These are phyloP conservation scores for Monochamus saltuarius DNA, from an alignment of 1,140 invertebrate species.

Conservation along the genomic window DNA sequence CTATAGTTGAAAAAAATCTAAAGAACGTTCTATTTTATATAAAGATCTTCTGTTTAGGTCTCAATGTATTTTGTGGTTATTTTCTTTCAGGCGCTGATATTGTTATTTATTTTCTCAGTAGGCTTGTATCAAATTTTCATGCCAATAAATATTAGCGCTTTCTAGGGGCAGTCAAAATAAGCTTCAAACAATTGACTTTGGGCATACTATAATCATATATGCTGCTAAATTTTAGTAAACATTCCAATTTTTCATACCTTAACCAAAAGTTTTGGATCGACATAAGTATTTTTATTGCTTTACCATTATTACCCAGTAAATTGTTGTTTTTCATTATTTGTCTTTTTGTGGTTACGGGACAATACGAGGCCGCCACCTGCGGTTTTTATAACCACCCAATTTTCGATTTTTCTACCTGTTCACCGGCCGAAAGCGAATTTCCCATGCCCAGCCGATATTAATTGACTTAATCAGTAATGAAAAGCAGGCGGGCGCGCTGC, in stretches of 20 bases:
- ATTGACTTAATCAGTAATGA: constrained; percentile 31
- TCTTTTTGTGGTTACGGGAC: neutral
- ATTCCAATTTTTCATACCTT: neutral
- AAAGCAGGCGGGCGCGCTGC: constrained; percentile 16
- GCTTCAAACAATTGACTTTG: too few species aligned
- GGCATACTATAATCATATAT: too few species aligned
- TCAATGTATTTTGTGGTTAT: too few species aligned
- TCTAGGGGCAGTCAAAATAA: too few species aligned
- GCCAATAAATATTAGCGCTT: too few species aligned
- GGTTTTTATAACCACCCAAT: neutral
- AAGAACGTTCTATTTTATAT: too few species aligned
- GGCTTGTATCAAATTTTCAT: too few species aligned
- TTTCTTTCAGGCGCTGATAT: too few species aligned
- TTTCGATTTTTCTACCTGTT: neutral
- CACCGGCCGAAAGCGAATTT: neutral
- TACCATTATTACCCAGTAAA: neutral
- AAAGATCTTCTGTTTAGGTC: too few species aligned
- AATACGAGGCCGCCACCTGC: neutral
- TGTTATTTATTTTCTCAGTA: too few species aligned
- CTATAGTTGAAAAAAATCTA: too few species aligned
- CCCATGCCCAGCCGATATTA: constrained; percentile 23
- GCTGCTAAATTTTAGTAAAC: neutral
- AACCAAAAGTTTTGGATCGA: neutral
- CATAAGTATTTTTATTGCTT: neutral
- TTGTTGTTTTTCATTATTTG: neutral